Percentiles rank a stretch among this genome's conserved stretches.
Conservation (phyloP, 2,888 invertebrate genomes). For the Cheilosia soror region DNA sequence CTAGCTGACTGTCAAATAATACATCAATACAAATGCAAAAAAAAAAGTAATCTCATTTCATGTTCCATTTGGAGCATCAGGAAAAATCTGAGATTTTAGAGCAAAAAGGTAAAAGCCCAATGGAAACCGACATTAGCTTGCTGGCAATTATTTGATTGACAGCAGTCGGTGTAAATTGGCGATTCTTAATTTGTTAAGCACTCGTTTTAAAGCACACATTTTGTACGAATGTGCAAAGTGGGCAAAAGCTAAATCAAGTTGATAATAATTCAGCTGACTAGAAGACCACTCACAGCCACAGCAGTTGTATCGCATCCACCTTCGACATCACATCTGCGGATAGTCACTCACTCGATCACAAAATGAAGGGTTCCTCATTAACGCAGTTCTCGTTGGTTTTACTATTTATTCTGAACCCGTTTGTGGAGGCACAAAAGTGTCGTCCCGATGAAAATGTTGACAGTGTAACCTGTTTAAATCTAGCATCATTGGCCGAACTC, state of each 20-base stretch:
- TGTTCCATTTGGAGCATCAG: no score
- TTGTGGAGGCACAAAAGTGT: constrained; percentile 51
- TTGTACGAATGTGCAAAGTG: not conserved
- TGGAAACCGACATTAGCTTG: no score
- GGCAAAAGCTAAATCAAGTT: not conserved
- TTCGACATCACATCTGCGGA: constrained; percentile 14
- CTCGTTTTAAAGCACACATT: no score
- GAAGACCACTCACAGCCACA: not conserved
- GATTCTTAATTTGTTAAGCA: no score
- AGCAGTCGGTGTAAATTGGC: no score
- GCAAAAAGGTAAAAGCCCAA: no score
- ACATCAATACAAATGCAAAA: no score
- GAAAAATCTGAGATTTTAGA: no score
- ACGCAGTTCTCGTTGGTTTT: constrained; percentile 15
- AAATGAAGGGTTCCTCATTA: constrained; percentile 15
- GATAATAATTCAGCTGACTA: not conserved
- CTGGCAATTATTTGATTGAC: no score
- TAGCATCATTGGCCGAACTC: constrained; percentile 62
- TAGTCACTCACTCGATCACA: not conserved
- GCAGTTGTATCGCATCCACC: constrained; percentile 32
- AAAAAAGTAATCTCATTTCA: no score
- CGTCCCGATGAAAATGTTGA: constrained; percentile 11
- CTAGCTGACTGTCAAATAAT: no score
- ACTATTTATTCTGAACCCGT: constrained; percentile 8
- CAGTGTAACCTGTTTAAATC: constrained; percentile 58